Conservation (phyloP, 2,888 invertebrate species). For the Thereva unica region DNA sequence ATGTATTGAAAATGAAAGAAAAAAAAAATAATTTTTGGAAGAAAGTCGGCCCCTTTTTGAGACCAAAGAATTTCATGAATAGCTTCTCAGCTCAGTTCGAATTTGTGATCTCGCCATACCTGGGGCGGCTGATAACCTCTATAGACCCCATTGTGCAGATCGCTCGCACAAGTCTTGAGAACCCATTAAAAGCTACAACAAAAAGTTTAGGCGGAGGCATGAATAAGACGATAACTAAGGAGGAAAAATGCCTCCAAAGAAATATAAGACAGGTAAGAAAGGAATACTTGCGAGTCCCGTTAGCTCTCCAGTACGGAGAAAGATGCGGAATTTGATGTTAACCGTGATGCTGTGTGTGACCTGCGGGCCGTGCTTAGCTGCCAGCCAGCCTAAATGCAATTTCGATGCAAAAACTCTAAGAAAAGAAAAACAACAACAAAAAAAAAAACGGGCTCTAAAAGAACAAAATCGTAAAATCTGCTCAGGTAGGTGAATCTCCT, state of each 20-base stretch:
- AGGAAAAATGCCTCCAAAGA: conserved; percentile 12
- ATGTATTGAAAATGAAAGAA: too few relatives aligned
- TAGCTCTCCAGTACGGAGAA: conserved; percentile 24
- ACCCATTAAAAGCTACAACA: conserved; percentile 14
- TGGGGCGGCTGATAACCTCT: conserved; percentile 30
- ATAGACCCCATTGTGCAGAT: conserved; percentile 23
- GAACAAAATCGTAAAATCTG: not conserved
- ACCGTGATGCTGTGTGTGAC: conserved; percentile 23
- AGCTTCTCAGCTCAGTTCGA: not conserved
- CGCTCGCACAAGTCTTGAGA: conserved; percentile 14
- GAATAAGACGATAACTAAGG: conserved; percentile 1
- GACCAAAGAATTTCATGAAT: conserved; percentile 17
- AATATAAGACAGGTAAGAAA: conserved; percentile 11
- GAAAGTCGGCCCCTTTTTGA: conserved; percentile 18
- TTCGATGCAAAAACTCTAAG: conserved; percentile 1
- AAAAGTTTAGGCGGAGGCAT: conserved; percentile 25
- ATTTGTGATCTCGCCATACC: not conserved
- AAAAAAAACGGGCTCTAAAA: not conserved
- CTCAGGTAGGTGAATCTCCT: conserved; percentile 5
- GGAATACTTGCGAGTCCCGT: conserved; percentile 20
- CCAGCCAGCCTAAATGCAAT: conserved; percentile 8
- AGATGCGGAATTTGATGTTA: conserved; percentile 26
- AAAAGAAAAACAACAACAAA: not conserved
- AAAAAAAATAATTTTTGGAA: not conserved
- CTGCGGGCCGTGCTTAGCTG: conserved; percentile 21